These are phyloP conservation scores for Rhopalosiphum nymphaeae DNA, from an alignment of 2,888 invertebrate genomes.

Conservation along the genomic window DNA sequence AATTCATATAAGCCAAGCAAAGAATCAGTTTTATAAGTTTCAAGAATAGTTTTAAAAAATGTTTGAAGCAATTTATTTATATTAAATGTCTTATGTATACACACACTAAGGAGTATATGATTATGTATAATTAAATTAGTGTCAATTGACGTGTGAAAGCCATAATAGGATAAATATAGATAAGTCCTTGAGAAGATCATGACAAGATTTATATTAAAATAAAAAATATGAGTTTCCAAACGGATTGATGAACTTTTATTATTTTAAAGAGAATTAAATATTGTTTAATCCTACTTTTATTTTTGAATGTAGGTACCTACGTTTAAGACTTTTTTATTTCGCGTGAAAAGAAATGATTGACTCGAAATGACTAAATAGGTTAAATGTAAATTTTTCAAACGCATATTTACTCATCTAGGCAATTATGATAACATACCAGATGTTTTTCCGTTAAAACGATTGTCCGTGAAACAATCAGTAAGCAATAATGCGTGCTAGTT, in stretches of 20 bases:
- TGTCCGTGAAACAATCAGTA: not conserved
- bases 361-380: too few species aligned
- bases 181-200: not conserved
- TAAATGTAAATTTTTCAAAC: not conserved
- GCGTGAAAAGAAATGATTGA: not conserved
- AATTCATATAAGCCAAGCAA: too few species aligned
- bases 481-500: not conserved
- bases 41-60: not conserved
- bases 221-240: not conserved
- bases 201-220: not conserved
- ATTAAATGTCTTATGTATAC: not conserved
- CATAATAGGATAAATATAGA: not conserved
- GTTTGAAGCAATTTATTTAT: not conserved
- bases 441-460: not conserved
- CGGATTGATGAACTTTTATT: not conserved
- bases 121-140: not conserved
- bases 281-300: not conserved
- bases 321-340: not conserved
- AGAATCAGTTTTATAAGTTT: too few species aligned
- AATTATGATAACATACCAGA: not conserved
- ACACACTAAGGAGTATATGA: not conserved
- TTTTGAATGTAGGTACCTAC: not conserved
- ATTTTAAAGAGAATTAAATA: not conserved
- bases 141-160: not conserved
- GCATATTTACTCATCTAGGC: not conserved